Evolutionary conservation across 2,113 vertebrate genomes (phyloP).

Genomic region (Uria aalge): DNA sequence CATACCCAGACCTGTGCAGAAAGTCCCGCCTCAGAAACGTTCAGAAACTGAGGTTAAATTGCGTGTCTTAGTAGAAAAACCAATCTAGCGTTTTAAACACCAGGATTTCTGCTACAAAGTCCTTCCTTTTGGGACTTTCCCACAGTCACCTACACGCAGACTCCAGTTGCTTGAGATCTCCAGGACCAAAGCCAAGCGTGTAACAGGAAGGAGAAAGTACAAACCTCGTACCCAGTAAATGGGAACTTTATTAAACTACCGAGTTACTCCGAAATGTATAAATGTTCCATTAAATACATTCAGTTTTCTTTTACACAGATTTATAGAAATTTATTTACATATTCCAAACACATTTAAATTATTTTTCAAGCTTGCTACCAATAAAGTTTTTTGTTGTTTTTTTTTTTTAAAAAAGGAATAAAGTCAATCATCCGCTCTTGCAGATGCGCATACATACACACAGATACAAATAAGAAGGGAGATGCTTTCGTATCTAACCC

Average conservation of each 20-base stretch:
- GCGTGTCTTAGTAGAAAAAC: not conserved
- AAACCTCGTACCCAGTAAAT: slow-evolving; percentile 50
- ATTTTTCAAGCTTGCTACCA: slow-evolving; percentile 70
- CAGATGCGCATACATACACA: slow-evolving; percentile 49
- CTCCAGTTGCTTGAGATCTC: not conserved
- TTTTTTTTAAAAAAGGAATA: slow-evolving; percentile 12
- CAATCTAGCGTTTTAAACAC: not conserved
- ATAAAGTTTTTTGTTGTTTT: slow-evolving; percentile 27
- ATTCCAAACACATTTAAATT: slow-evolving; percentile 75
- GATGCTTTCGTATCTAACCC: slow-evolving; percentile 11
- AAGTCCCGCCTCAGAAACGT: not conserved
- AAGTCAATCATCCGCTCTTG: slow-evolving; percentile 51
- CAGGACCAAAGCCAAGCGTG: not conserved
- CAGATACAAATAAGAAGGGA: slow-evolving; percentile 1
- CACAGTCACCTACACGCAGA: not conserved
- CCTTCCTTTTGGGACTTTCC: not conserved
- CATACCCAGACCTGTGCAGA: not conserved
- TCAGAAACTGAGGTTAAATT: not conserved
- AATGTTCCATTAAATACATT: slow-evolving; percentile 81
- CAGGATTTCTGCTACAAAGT: not conserved
- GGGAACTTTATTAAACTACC: slow-evolving; percentile 80
- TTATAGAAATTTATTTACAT: slow-evolving; percentile 77
- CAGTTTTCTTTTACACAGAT: slow-evolving; percentile 67
- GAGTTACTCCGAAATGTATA: slow-evolving; percentile 75
- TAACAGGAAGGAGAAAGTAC: slow-evolving; percentile 10